Evolutionary conservation across 2,888 invertebrate species (phyloP), one percentile per base, ranked within the genome.

Genomic region (Dichetophora obliterata): DNA sequence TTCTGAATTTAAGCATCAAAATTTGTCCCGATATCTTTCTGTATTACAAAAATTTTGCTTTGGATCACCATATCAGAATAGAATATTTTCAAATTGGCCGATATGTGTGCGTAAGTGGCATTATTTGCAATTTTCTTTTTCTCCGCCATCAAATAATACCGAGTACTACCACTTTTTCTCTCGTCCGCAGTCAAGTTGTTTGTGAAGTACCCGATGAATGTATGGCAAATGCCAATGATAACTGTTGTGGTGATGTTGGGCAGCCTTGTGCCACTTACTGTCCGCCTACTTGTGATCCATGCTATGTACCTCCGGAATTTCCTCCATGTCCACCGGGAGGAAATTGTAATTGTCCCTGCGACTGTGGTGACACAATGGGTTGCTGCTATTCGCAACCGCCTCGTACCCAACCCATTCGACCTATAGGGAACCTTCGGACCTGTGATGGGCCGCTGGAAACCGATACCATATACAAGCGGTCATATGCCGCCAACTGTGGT

Each of bases 381-480:
- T 87, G 87, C 24, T 88, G 88, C 75, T 89, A 89, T 75, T 85
- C 87, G 77, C 89, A 89, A 81, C 89, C 89, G 1, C 72, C 86
- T 2, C 84, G 88, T 6, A 82, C 84, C 0, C 69, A 82, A 22
- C 88, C 87, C 65, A 88, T 85, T 65, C 81, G 82, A 11, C 89
- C 89, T 0, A 77, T 82, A 24, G 79, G 81, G 2, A 81, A 82
- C 65, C 93, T 92, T 84, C 86, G 90, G 84, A 91, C 91, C 68
- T 93, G 93, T 0, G 89, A 90, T 0, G 90, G 91, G 0, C 91
- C 91, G 0, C 90, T 93, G 83, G 92, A 93, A 77, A 88, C 86
- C 0, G 90, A 91, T 80, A 94, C 94, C 5, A 92, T 93, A 0
- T 93, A 94, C 86, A 92, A 92, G 77, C 90, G 93, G 81, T 93